Conservation (phyloP, 2,797 vertebrate genomes). For the Lagodon rhomboides region DNA sequence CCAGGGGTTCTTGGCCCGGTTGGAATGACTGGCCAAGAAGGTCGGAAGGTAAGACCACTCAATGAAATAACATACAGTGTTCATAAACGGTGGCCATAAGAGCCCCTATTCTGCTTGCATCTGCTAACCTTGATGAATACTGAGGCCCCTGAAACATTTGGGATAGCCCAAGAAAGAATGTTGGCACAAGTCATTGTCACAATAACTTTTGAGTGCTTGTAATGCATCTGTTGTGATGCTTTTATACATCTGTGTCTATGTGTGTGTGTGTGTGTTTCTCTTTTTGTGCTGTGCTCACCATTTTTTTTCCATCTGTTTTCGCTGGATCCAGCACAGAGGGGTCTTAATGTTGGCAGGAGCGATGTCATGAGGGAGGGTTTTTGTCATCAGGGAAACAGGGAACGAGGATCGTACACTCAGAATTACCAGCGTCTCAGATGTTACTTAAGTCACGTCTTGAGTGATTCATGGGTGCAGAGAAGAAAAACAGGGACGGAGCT, state of each 20-base stretch:
- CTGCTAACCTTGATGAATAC: conserved; percentile 30
- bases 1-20: conserved; percentile 89
- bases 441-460: conserved; percentile 50
- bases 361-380: conserved; percentile 46
- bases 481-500: conserved; percentile 28
- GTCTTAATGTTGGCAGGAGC: conserved; percentile 60
- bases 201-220: conserved; percentile 19
- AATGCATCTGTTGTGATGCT: conserved; percentile 33
- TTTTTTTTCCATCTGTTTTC: conserved; percentile 65
- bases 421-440: conserved; percentile 50
- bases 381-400: conserved; percentile 33
- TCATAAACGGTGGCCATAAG: not conserved
- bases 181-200: conserved; percentile 27
- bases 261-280: conserved; percentile 24
- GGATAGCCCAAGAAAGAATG: conserved; percentile 25
- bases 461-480: conserved; percentile 46
- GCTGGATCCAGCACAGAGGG: conserved; percentile 51
- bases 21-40: conserved; percentile 89
- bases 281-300: conserved; percentile 49
- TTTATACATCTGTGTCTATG: not conserved
- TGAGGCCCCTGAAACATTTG: conserved; percentile 22
- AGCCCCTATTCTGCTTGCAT: not conserved
- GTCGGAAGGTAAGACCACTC: conserved; percentile 90
- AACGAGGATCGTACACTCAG: conserved; percentile 37
- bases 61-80: not conserved